Percentiles rank a stretch among this genome's conserved stretches.
Conservation (phyloP, 2,888 invertebrate genomes). For the Blera fallax region DNA sequence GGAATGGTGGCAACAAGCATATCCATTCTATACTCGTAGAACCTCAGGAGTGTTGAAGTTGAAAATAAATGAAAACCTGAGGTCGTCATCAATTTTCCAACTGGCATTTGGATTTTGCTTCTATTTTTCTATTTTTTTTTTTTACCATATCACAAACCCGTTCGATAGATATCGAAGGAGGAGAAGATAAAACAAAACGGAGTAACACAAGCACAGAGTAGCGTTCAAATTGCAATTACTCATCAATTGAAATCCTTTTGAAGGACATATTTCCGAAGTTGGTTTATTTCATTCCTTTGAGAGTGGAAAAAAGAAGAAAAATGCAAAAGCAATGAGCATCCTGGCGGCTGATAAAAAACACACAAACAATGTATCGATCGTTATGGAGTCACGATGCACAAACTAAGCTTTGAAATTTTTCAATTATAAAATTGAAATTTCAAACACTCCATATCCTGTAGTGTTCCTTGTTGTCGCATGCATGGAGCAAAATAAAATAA, state of each 20-base stretch:
- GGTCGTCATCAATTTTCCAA: constrained; percentile 71
- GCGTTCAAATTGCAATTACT: constrained; percentile 60
- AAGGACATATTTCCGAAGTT: constrained; percentile 46
- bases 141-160: constrained; percentile 1
- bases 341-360: not conserved
- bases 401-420: constrained; percentile 49
- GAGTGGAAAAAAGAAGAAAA: not conserved
- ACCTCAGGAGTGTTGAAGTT: constrained; percentile 61
- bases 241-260: constrained; percentile 62
- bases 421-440: constrained; percentile 69
- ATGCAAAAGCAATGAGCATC: constrained; percentile 51
- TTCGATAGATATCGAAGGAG: not conserved
- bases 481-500: not conserved
- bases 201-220: constrained; percentile 3
- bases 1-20: constrained; percentile 11
- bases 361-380: not conserved
- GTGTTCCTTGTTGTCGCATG: not conserved
- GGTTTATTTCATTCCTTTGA: not conserved
- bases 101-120: constrained; percentile 57
- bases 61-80: constrained; percentile 68
- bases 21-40: not conserved
- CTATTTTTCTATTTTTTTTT: not conserved
- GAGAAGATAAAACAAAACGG: not conserved
- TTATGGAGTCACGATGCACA: not conserved
- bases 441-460: not conserved